These are phyloP conservation scores for Hemiscyllium ocellatum DNA, from an alignment of 2,113 vertebrate species.

Conservation along the genomic window DNA sequence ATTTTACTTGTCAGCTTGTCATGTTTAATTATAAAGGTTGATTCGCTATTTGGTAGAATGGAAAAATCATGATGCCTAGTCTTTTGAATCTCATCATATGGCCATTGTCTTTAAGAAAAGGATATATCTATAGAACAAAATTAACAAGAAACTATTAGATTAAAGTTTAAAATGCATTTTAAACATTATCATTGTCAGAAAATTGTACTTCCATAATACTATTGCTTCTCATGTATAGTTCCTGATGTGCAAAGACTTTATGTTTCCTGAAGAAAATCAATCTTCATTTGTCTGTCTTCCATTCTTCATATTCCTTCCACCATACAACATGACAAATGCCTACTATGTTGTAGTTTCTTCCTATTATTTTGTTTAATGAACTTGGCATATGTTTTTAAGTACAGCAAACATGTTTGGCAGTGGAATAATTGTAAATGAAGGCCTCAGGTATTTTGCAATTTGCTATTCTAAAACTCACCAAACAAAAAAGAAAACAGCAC, in stretches of 20 bases:
- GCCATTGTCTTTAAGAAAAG: slow-evolving; percentile 65
- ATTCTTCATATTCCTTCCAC: background rate
- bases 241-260: background rate
- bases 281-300: slow-evolving; percentile 15
- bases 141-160: background rate
- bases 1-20: slow-evolving; percentile 99
- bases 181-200: background rate
- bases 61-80: slow-evolving; percentile 70
- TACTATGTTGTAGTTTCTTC: background rate
- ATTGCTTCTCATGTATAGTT: background rate
- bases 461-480: background rate
- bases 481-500: background rate
- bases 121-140: slow-evolving; percentile 42
- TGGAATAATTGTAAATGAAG: background rate
- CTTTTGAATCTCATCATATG: slow-evolving; percentile 79
- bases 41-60: slow-evolving; percentile 83
- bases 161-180: background rate
- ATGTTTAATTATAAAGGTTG: slow-evolving; percentile 98
- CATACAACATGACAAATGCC: background rate
- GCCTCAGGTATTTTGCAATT: background rate
- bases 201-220: background rate
- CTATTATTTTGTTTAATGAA: background rate
- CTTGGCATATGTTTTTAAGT: background rate
- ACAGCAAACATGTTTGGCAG: background rate
- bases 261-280: background rate